Percentiles rank a stretch among this genome's conserved stretches.
Conservation (phyloP, 1,140 invertebrate species). For the Meloidogyne chitwoodi region DNA sequence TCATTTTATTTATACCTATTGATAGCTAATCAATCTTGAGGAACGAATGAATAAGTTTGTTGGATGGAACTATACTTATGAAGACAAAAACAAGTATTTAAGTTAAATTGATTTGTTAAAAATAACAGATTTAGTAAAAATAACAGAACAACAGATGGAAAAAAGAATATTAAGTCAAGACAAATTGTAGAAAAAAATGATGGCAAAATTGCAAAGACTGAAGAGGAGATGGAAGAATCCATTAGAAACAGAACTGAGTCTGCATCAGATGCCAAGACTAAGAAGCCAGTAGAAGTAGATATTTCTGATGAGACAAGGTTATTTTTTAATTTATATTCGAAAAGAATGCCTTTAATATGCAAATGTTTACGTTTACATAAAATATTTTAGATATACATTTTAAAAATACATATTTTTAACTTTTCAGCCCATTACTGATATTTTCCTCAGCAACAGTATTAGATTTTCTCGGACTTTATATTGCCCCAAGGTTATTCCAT, state of each 20-base stretch:
- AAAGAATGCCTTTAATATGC: too few relatives aligned
- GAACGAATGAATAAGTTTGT: neutral
- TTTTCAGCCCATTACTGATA: slow-evolving; percentile 47
- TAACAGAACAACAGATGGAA: neutral
- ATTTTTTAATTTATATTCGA: neutral
- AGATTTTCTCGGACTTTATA: slow-evolving; percentile 30
- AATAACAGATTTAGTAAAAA: neutral
- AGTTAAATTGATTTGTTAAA: neutral
- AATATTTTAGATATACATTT: too few relatives aligned
- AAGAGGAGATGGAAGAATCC: neutral
- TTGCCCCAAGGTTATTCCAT: slow-evolving; percentile 37
- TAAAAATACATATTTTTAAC: neutral
- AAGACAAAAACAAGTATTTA: neutral
- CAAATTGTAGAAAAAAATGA: neutral
- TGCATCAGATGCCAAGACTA: neutral
- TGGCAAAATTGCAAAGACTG: neutral
- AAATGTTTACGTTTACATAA: too few relatives aligned
- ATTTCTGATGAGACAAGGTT: slow-evolving; percentile 52
- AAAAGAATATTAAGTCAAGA: neutral
- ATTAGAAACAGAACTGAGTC: neutral
- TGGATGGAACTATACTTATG: neutral
- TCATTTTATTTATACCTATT: slow-evolving; percentile 21
- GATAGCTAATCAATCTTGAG: slow-evolving; percentile 34
- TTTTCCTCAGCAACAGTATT: slow-evolving; percentile 38
- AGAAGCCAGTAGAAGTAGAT: slow-evolving; percentile 44